phyloP scores from a whole-genome alignment of 2,888 invertebrate genomes.

The Hydriomena furcata region DNA sequence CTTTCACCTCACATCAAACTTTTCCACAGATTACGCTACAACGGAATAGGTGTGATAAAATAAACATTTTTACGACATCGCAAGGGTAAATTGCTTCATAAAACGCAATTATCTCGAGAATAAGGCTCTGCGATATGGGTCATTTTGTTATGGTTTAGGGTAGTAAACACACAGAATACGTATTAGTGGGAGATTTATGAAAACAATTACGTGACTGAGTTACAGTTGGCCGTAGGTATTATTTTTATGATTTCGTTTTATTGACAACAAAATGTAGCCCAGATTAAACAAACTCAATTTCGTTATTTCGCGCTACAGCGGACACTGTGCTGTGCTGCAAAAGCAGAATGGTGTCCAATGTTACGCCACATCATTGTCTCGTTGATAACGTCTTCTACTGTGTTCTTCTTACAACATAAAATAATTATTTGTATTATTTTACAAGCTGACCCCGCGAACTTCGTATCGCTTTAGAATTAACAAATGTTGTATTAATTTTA shows the following conservation, averaged over 20 bases:
- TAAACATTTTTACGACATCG: constrained; percentile 71
- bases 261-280: constrained; percentile 15
- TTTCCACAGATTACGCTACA: constrained; percentile 61
- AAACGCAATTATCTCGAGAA: constrained; percentile 72
- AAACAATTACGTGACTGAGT: constrained; percentile 36
- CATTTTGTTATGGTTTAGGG: constrained; percentile 41
- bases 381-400: too few species aligned
- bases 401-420: too few species aligned
- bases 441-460: too few species aligned
- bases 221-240: constrained; percentile 20
- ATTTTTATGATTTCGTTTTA: constrained; percentile 20
- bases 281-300: constrained; percentile 4
- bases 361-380: too few species aligned
- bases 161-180: constrained; percentile 32
- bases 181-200: constrained; percentile 30
- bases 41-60: constrained; percentile 67
- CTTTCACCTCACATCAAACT: constrained; percentile 48
- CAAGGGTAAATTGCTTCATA: constrained; percentile 71
- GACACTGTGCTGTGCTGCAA: too few species aligned
- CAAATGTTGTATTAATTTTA: too few species aligned
- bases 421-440: too few species aligned
- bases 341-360: too few species aligned
- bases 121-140: constrained; percentile 49
- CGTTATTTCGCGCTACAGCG: too few species aligned
- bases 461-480: too few species aligned